A percentile compares a stretch with the other conserved stretches of the same genome.
Evolutionary conservation across 2,113 vertebrate species (phyloP).

Genomic region (Gymnobelideus leadbeateri): DNA sequence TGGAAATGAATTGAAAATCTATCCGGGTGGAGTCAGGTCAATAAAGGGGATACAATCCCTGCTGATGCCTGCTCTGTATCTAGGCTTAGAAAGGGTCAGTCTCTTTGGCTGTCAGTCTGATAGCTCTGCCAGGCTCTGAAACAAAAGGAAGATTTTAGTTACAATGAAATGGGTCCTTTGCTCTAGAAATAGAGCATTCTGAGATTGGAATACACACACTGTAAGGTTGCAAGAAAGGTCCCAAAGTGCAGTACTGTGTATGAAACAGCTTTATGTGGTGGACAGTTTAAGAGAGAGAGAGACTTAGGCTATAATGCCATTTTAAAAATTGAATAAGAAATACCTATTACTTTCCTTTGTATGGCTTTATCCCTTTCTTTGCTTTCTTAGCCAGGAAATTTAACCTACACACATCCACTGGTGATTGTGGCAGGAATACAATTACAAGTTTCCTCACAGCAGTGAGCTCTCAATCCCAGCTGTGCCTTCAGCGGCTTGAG

Average conservation of each 20-base stretch:
- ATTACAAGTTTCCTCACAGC: conserved; percentile 80
- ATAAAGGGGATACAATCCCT: not conserved
- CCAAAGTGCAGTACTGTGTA: not conserved
- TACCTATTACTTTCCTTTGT: conserved; percentile 31
- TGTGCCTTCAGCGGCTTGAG: conserved; percentile 77
- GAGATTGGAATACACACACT: not conserved
- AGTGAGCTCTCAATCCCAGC: conserved; percentile 76
- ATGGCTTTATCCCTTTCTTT: conserved; percentile 42
- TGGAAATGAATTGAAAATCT: conserved; percentile 32
- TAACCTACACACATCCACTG: conserved; percentile 62
- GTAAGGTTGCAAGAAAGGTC: not conserved
- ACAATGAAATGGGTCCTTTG: not conserved
- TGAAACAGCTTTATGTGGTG: not conserved
- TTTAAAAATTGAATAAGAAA: conserved; percentile 28
- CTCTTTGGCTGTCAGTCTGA: not conserved
- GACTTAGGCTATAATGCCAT: not conserved
- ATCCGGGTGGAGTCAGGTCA: not conserved
- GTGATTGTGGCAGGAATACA: conserved; percentile 70
- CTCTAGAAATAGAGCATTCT: conserved; percentile 17
- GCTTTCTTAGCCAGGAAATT: conserved; percentile 60
- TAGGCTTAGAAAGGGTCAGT: not conserved
- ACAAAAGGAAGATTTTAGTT: not conserved
- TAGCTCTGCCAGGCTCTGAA: not conserved
- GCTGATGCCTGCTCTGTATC: conserved; percentile 1
- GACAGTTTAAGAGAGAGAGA: not conserved